Conservation (phyloP, 2,888 invertebrate species). For the Philhelius pedissequus region DNA sequence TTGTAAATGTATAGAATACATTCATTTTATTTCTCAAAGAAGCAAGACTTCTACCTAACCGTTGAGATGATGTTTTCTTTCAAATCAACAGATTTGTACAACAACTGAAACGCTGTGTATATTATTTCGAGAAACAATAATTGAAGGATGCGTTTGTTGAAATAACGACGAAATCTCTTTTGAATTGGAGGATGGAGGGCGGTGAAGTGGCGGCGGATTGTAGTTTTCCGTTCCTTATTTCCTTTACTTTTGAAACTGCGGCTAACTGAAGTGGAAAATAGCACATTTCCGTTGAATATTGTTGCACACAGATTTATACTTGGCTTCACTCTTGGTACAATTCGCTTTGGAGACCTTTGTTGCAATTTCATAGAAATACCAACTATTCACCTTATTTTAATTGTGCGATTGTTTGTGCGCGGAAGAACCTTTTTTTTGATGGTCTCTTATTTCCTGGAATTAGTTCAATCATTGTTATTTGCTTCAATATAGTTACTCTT, state of each 20-base stretch:
- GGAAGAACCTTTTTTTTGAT: not conserved
- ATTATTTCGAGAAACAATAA: not conserved
- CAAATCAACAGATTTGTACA: not conserved
- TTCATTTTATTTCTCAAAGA: not conserved
- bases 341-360: not conserved
- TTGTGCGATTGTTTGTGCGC: not conserved
- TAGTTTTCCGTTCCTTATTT: not conserved
- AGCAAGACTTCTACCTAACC: not conserved
- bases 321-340: not conserved
- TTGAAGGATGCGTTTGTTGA: not conserved
- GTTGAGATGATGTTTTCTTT: not conserved
- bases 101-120: not conserved
- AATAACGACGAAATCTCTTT: not conserved
- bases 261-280: not conserved
- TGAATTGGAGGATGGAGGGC: not conserved
- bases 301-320: not conserved
- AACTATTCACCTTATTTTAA: not conserved
- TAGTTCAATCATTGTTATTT: slow-evolving; percentile 4
- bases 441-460: slow-evolving; percentile 10
- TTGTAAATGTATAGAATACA: not conserved
- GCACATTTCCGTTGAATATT: not conserved
- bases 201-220: no score
- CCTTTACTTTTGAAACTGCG: not conserved
- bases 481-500: not conserved
- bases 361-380: not conserved